Evolutionary conservation across 2,113 vertebrate genomes (phyloP).

Genomic region (Sinocyclocheilus rhinocerous): DNA sequence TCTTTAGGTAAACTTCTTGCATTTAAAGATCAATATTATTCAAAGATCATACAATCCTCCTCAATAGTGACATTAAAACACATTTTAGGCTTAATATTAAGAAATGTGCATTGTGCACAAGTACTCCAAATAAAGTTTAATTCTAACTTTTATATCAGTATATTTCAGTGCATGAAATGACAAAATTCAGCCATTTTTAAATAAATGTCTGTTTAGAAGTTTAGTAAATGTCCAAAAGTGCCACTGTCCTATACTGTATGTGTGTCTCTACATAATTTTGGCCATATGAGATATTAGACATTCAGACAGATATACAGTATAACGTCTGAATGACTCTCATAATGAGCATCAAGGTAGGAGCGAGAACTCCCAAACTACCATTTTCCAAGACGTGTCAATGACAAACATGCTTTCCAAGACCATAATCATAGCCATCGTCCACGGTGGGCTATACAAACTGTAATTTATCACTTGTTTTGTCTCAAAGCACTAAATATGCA

Average conservation of each 20-base stretch:
- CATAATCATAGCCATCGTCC: not conserved
- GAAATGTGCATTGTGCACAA: too few species aligned
- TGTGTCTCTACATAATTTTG: not conserved
- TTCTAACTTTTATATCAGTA: too few species aligned
- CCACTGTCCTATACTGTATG: not conserved
- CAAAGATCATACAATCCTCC: too few species aligned
- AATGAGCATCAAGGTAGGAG: not conserved
- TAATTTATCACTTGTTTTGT: slow-evolving; percentile 13
- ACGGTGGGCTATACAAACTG: not conserved
- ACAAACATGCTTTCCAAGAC: slow-evolving; percentile 3
- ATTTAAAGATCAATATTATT: too few species aligned
- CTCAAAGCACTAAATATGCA: not conserved
- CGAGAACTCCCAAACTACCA: not conserved
- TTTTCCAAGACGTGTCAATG: not conserved
- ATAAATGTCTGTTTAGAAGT: not conserved
- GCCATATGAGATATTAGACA: not conserved
- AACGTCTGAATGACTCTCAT: not conserved
- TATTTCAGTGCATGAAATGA: too few species aligned
- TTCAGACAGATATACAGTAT: not conserved
- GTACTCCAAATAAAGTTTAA: too few species aligned
- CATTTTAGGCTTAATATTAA: too few species aligned
- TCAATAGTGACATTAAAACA: too few species aligned
- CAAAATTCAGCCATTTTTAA: too few species aligned
- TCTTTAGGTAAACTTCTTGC: too few species aligned
- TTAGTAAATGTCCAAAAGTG: not conserved